Base-by-base conservation (phyloP, 64 coral and sea anemone genomes). In the Actinia tenebrosa region DNA sequence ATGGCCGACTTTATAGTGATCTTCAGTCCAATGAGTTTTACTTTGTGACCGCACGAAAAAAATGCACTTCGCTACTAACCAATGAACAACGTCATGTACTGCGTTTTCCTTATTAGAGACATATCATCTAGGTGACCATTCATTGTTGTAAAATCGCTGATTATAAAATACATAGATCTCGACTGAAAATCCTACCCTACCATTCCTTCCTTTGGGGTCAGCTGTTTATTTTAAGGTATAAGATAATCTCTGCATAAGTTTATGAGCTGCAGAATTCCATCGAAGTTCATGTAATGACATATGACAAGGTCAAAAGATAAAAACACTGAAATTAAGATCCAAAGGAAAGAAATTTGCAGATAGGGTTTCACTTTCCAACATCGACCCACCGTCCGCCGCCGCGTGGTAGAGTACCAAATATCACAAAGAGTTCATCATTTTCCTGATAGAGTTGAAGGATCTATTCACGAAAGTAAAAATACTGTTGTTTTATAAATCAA, bases 291-390 rank as follows among this genome's bases (percentile, higher is more conserved):
- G 10, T 37, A 75, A n/a, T 14, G 18, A 66, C 63, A 66, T 13
- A 66, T 66, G 63, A 66, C 25, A 30, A 75, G 69, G 69, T 75
- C 69, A 75, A 30, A 75, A 30, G 69, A 75, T 75, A 26, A 75
- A 75, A 75, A 75, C 26, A 37, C n/a, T 75, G 69, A 30, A 3
- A 75, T 75, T 75, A 75, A 75, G 23, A 75, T 30, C 5, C 69
- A 42, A 75, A 75, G 9, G 69, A 75, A 75, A 37, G 69, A 75
- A 75, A 30, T 9, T 37, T 26, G 26, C 69, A 30, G 69, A 75
- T 75, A 75, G n/a, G 9, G 69, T 75, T 75, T 75, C 69, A 75
- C 69, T 26, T 42, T 42, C 27, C n/a, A 10, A 26, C 10, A 2
- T 13, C 26, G 23, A 75, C 3, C 69, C 69, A 23, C 63, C 20